Evolutionary conservation across 2,797 vertebrate genomes (phyloP).

Genomic region (Synanceia verrucosa): DNA sequence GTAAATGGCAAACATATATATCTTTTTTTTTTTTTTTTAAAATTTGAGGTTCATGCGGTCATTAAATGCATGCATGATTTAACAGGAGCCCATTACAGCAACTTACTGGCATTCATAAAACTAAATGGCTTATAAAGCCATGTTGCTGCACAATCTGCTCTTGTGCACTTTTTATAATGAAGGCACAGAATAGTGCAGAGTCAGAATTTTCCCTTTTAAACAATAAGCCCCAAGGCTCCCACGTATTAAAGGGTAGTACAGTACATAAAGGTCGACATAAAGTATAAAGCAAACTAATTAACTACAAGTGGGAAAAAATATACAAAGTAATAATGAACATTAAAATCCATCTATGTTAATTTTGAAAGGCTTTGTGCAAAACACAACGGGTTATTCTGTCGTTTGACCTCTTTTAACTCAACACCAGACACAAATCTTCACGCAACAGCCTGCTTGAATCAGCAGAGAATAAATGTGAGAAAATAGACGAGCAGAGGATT

Average conservation of each 20-base stretch:
- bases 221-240: constrained; percentile 60
- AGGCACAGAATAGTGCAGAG: constrained; percentile 56
- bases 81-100: constrained; percentile 68
- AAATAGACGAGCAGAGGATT: constrained; percentile 4
- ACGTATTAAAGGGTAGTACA: constrained; percentile 40
- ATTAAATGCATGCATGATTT: constrained; percentile 76
- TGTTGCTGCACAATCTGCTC: constrained; percentile 67
- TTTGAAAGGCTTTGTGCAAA: neutral
- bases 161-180: constrained; percentile 72
- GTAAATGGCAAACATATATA: constrained; percentile 31
- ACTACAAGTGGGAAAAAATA: constrained; percentile 48
- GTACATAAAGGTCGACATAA: constrained; percentile 61
- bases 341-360: constrained; percentile 19
- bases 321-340: constrained; percentile 28
- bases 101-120: constrained; percentile 76
- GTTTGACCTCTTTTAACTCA: neutral
- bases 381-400: neutral
- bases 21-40: constrained; percentile 36
- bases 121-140: constrained; percentile 72
- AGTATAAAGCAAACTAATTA: constrained; percentile 64
- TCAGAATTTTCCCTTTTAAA: constrained; percentile 65
- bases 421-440: neutral
- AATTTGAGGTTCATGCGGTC: constrained; percentile 47
- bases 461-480: neutral
- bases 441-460: neutral